A percentile compares a stretch with the other conserved stretches of the same genome.
These are phyloP conservation scores for Pantherophis guttatus DNA, from an alignment of 2,113 vertebrate genomes.

Conservation along the genomic window DNA sequence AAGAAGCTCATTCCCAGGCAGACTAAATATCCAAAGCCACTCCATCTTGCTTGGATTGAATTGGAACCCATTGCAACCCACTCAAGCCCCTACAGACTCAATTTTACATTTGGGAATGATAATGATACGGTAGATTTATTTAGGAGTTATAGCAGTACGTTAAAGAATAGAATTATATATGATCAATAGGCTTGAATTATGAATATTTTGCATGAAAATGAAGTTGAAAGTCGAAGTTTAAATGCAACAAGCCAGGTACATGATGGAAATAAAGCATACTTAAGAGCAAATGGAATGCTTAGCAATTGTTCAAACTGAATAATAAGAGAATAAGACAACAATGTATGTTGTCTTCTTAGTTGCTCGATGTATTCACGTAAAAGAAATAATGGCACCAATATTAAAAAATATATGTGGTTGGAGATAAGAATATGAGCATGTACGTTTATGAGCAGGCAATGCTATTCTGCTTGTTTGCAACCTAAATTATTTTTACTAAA, in stretches of 20 bases:
- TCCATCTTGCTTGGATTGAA: no score
- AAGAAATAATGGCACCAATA: background rate
- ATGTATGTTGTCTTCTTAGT: background rate
- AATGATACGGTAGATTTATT: background rate
- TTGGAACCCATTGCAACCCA: no score
- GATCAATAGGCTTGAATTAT: background rate
- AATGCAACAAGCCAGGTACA: background rate
- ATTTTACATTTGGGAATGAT: background rate
- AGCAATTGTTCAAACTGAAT: background rate
- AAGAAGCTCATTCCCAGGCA: no score
- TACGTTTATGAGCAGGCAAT: background rate
- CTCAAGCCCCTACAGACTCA: no score
- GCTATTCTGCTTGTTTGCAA: background rate
- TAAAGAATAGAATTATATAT: background rate
- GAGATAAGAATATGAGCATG: background rate
- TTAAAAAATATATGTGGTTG: background rate
- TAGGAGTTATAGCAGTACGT: background rate
- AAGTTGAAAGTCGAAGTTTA: background rate
- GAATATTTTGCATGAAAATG: background rate
- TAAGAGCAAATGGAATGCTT: background rate
- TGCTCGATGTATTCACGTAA: background rate
- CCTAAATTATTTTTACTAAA: background rate
- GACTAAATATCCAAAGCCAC: no score
- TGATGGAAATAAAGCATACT: background rate
- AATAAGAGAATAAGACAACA: background rate